Evolutionary conservation across 2,888 invertebrate species (phyloP).

Genomic region (Lottia scabra): DNA sequence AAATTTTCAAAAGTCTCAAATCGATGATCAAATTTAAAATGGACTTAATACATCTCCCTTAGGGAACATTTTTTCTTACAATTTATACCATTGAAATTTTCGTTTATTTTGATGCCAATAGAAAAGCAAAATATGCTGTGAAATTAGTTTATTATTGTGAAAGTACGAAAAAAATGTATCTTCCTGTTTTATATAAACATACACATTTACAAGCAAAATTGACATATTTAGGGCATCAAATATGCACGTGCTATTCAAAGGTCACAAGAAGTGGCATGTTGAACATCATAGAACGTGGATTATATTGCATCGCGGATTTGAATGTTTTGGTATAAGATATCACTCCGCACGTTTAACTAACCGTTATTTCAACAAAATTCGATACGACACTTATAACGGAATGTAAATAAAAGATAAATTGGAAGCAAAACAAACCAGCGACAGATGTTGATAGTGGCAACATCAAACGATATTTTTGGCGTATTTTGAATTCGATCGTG

Average conservation of each 20-base stretch:
- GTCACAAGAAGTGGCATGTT: neutral
- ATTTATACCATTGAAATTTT: no score
- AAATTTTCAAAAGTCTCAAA: no score
- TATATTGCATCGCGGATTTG: conserved; percentile 21
- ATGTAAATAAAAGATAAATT: neutral
- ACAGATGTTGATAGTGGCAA: neutral
- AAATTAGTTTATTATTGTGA: neutral
- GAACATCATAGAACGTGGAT: conserved; percentile 3
- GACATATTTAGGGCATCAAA: conserved; percentile 3
- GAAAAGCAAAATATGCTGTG: neutral
- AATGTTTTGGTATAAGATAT: conserved; percentile 28
- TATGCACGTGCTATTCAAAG: neutral
- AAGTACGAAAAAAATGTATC: neutral
- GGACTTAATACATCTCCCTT: no score
- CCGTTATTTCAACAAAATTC: conserved; percentile 17
- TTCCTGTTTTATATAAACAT: neutral
- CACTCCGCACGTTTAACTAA: neutral
- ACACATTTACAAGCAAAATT: neutral
- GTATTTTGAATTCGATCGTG: neutral
- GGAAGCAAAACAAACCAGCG: neutral
- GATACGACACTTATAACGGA: conserved; percentile 13
- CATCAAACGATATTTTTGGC: neutral
- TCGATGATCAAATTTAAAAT: no score
- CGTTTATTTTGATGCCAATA: no score
- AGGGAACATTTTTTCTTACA: no score